phyloP scores from a whole-genome alignment of 2,888 invertebrate species.

The Eupithecia vulgata region DNA sequence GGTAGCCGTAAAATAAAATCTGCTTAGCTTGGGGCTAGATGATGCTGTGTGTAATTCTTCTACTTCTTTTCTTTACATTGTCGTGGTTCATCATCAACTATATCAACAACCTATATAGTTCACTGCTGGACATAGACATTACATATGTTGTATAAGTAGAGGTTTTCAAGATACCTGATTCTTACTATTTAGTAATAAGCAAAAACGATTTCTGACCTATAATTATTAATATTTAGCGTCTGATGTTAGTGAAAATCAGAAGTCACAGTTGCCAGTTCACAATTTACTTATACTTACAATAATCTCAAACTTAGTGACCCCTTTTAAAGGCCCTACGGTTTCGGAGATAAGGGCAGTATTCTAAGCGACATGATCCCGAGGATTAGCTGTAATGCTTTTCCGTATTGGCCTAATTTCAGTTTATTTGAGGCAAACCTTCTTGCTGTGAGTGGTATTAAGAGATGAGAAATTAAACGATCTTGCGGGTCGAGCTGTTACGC shows the following conservation, averaged over 20 bases:
- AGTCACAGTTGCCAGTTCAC: not conserved
- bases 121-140: no score
- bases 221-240: no score
- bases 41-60: no score
- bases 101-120: no score
- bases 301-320: constrained; percentile 41
- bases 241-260: not conserved
- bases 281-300: constrained; percentile 38
- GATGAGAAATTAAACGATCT: constrained; percentile 23
- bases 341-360: constrained; percentile 40
- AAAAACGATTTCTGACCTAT: no score
- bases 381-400: constrained; percentile 39
- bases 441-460: constrained; percentile 46
- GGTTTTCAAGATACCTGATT: no score
- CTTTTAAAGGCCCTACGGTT: constrained; percentile 37
- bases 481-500: not conserved
- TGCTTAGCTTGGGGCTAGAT: no score
- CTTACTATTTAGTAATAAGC: no score
- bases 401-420: constrained; percentile 44
- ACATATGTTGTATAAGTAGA: no score
- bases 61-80: no score
- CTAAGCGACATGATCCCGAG: constrained; percentile 40
- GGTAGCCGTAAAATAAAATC: no score
- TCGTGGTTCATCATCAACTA: no score
- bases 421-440: constrained; percentile 43